These are phyloP conservation scores for Parotia lawesii DNA, from an alignment of 2,113 vertebrate species.

Conservation along the genomic window DNA sequence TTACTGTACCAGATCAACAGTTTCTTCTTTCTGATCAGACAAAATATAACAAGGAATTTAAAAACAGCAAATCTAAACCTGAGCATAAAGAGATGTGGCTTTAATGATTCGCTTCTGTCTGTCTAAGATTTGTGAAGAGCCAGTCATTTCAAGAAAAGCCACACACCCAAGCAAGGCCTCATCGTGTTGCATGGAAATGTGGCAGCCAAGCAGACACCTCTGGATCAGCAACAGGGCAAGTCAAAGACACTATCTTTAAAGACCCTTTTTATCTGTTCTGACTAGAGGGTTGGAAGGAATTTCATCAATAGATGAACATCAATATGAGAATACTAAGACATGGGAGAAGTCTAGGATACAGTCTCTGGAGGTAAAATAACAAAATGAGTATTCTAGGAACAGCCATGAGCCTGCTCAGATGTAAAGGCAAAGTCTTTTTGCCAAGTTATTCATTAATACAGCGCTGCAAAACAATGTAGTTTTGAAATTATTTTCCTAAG, in stretches of 20 bases:
- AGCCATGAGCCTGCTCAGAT: neutral
- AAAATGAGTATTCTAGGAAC: neutral
- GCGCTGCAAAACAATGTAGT: neutral
- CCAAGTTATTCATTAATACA: neutral
- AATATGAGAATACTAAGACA: neutral
- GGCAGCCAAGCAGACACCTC: neutral
- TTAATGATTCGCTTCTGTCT: neutral
- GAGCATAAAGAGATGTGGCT: neutral
- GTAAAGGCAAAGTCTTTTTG: neutral
- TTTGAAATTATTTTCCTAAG: neutral
- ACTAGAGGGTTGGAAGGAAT: neutral
- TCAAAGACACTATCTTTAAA: neutral
- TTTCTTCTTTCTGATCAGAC: constrained; percentile 2
- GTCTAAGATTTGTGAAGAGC: neutral
- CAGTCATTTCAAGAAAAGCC: neutral
- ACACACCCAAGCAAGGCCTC: neutral
- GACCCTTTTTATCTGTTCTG: neutral
- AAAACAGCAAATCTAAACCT: neutral
- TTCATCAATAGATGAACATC: neutral
- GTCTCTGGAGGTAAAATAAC: neutral
- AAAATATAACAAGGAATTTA: neutral
- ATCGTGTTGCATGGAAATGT: neutral
- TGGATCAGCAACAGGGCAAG: neutral
- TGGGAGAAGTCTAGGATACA: neutral
- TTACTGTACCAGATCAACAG: neutral